Base-by-base conservation (phyloP, 2,888 invertebrate species). In the Encarsia formosa region DNA sequence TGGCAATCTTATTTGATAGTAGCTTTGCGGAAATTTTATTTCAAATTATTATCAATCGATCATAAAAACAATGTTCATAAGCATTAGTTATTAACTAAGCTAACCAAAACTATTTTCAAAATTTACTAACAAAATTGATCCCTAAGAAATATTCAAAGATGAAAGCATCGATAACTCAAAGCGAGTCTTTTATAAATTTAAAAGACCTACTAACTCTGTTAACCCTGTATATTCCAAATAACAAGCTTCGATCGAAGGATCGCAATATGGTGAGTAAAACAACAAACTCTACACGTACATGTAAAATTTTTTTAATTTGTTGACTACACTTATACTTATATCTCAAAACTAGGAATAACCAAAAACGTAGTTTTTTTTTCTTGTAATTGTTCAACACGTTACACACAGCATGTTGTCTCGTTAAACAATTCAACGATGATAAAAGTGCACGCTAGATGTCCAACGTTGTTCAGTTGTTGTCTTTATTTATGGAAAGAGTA, bases 181-280 rank as follows among this genome's bases (percentile, higher is more conserved):
- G 37, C 22, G 19, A 44, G 24, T 44, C 59, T 46, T 39, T 50
- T 35, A 47, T 15, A 46, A 54, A 23, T 39, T 31, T 24, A 26
- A 43, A 49, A 20, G 39, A 50, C 43, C 34, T 43, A 49, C 47
- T 50, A 61, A 55, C 39, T 61, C 59, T 65, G 67, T 66, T 73
- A 73, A 71, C 67, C 54, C 59, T 66, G 63, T 69, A 59, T 70
- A 70, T 73, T 60, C 64, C 62, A 66, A 65, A 64, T 63, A 68
- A 74, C 74, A 75, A 75, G 75, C 74, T 74, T 69, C 73, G 74
- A 66, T 72, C 71, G 43, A 73, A 73, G 74, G 75, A 74, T 70
- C 69, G 70, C 63, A 69, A 56, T 58, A 68, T 64, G 71, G 74
- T 75, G 68, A 75, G 75, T 74, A 66, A 52, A 52, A 50, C n/a